These are phyloP conservation scores for Thunnus albacares DNA, from an alignment of 2,797 vertebrate species.

Conservation along the genomic window DNA sequence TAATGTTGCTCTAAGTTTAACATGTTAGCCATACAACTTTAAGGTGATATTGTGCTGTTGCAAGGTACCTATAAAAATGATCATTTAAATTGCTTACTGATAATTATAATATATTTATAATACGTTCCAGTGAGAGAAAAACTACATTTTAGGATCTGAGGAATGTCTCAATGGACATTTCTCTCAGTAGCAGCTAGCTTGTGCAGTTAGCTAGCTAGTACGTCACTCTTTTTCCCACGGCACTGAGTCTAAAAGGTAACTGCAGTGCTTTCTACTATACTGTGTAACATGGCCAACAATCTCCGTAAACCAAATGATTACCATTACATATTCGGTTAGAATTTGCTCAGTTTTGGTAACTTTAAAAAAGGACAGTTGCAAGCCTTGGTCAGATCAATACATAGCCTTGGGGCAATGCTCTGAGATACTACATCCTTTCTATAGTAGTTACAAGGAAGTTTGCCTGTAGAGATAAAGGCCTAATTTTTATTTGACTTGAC, in stretches of 20 bases:
- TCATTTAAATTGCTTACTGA: too few relatives aligned
- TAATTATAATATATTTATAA: too few relatives aligned
- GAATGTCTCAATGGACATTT: background rate
- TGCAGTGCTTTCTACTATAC: background rate
- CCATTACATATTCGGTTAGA: background rate
- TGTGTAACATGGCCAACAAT: background rate
- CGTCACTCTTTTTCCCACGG: background rate
- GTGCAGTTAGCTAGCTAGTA: background rate
- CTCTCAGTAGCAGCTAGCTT: background rate
- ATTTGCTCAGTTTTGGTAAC: background rate
- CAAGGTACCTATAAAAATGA: too few relatives aligned
- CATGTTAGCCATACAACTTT: too few relatives aligned
- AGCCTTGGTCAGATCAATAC: background rate
- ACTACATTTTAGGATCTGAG: too few relatives aligned
- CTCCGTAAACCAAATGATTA: background rate
- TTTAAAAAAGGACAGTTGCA: background rate
- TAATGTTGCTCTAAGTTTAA: too few relatives aligned
- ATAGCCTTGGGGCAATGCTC: too few relatives aligned
- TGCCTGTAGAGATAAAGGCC: background rate
- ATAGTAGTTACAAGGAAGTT: background rate
- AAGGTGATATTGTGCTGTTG: too few relatives aligned
- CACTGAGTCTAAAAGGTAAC: too few relatives aligned
- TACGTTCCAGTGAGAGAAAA: too few relatives aligned
- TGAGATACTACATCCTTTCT: background rate
- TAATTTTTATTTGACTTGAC: background rate